phyloP scores from a whole-genome alignment of 2,797 vertebrate species.

The Halcyon smyrnensis region DNA sequence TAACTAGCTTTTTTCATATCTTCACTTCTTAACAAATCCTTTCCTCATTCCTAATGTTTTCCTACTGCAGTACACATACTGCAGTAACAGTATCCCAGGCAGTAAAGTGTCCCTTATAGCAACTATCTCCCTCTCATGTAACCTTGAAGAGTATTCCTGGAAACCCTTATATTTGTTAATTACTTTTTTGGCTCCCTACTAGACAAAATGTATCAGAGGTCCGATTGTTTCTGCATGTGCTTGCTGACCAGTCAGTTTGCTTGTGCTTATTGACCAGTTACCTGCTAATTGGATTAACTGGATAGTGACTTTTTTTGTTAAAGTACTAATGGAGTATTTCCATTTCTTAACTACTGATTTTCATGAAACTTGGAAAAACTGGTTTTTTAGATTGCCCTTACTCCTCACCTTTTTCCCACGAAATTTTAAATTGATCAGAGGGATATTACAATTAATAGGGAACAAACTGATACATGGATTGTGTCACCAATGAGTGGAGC shows the following conservation, averaged over 20 bases:
- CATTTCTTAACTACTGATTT: neutral
- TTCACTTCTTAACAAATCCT: neutral
- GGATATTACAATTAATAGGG: neutral
- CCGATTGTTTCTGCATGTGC: neutral
- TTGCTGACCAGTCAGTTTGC: neutral
- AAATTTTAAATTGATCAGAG: neutral
- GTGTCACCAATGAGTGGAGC: neutral
- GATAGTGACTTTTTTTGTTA: neutral
- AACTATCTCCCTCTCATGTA: neutral
- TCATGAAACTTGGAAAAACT: neutral
- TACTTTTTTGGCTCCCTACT: neutral
- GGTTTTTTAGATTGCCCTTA: neutral
- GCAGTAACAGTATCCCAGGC: neutral
- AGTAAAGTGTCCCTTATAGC: neutral
- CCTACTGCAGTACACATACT: neutral
- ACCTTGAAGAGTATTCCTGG: neutral
- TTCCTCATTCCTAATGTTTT: neutral
- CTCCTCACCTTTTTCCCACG: neutral
- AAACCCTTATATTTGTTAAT: neutral
- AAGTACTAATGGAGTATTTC: neutral
- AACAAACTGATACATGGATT: neutral
- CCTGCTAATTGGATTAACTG: neutral
- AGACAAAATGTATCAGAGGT: neutral
- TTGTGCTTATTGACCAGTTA: neutral
- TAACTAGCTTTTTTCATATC: neutral